Conservation (phyloP, 2,888 invertebrate species). For the Lepetodrilus schrolli region DNA sequence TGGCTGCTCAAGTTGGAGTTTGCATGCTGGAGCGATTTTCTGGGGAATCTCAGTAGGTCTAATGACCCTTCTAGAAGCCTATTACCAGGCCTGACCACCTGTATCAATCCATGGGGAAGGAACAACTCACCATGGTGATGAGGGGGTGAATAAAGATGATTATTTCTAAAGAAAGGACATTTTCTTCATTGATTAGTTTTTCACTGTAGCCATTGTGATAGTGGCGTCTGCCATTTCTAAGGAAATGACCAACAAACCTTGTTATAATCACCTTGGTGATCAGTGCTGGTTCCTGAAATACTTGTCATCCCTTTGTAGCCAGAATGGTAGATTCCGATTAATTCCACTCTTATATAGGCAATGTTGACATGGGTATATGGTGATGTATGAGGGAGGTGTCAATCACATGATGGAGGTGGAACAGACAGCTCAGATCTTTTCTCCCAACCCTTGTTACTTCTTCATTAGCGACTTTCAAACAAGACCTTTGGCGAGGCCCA, state of each 20-base stretch:
- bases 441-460: neutral
- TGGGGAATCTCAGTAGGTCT: neutral
- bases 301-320: neutral
- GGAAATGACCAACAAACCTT: neutral
- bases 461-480: slow-evolving; percentile 12
- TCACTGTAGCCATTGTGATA: neutral
- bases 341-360: slow-evolving; percentile 20
- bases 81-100: slow-evolving; percentile 23
- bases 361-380: neutral
- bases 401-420: slow-evolving; percentile 7
- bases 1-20: neutral
- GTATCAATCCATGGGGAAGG: too few relatives aligned
- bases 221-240: neutral
- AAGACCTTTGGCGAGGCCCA: neutral
- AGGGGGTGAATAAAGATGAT: neutral
- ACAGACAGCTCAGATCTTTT: neutral
- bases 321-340: neutral
- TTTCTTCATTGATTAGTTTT: slow-evolving; percentile 22
- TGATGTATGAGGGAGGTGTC: slow-evolving; percentile 10
- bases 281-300: neutral
- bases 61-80: slow-evolving; percentile 3
- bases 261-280: neutral
- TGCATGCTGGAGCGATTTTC: slow-evolving; percentile 7
- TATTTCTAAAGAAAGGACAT: neutral
- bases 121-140: slow-evolving; percentile 3